phyloP scores from a whole-genome alignment of 2,797 vertebrate species.

The Petrocephalus sullivani region DNA sequence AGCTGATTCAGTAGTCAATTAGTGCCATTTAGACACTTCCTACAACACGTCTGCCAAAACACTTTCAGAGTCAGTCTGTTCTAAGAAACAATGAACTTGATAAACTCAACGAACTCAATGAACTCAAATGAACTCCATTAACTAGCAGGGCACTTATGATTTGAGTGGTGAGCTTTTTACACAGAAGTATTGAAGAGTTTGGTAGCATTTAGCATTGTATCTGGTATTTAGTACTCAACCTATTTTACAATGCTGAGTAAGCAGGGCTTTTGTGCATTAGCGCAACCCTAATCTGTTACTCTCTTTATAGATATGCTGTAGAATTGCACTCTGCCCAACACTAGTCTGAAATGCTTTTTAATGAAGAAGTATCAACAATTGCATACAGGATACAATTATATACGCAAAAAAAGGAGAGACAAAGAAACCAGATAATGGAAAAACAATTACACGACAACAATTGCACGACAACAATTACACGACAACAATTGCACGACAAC shows the following conservation, averaged over 20 bases:
- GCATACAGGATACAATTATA: too few species aligned
- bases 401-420: too few species aligned
- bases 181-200: neutral
- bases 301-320: neutral
- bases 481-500: too few species aligned
- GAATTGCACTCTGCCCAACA: neutral
- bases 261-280: neutral
- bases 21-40: neutral
- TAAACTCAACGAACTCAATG: neutral
- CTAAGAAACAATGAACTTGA: neutral
- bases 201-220: neutral
- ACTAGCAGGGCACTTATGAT: neutral
- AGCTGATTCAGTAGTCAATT: neutral
- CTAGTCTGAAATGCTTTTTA: neutral
- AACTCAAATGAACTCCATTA: neutral
- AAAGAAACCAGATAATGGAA: too few species aligned
- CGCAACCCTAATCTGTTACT: neutral
- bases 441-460: too few species aligned
- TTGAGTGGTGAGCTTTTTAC: neutral
- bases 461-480: too few species aligned
- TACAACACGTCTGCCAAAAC: neutral
- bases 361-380: too few species aligned
- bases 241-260: neutral
- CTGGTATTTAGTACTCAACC: neutral
- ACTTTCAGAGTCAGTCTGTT: neutral